Evolutionary conservation across 2,797 vertebrate genomes (phyloP), one percentile per base, ranked within the genome.

Genomic region (Aythya fuligula): DNA sequence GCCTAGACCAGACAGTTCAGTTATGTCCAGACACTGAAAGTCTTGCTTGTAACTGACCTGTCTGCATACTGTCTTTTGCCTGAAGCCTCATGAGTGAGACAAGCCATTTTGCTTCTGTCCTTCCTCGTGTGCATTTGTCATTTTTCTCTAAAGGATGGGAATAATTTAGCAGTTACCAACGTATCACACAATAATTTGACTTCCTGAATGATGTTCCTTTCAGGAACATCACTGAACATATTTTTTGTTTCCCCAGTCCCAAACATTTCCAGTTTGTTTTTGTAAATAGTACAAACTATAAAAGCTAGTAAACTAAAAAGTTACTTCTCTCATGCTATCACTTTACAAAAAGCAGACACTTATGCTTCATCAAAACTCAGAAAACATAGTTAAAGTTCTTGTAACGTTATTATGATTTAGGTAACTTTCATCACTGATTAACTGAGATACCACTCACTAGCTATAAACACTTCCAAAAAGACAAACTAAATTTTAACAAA

Each of bases 41-140:
- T 5, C 18, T 34, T 64, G 43, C 43, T 89, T 34, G 15, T n/a
- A 91, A 78, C n/a, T 39, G 57, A 82, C 32, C 34, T 58, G 32
- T 34, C 45, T 57, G 11, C 30, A 76, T 5, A 17, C 3, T 15
- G 25, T 13, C 45, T 77, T 89, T 81, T 61, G 20, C 32, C 76
- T 89, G 69, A 85, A 89, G 53, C 43, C 32, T 73, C 58, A 30
- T 2, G 51, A 47, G 12, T 28, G 27, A 58, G 20, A 78, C 3
- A 54, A 78, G 17, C 4, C 27, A 53, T 47, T 89, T 76, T 76
- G 25, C 25, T 71, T 72, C 69, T 87, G 51, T 41, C 32, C 20
- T 70, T 76, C 41, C 38, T 61, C 0, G 0, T 15, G 1, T 14
- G 9, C 17, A 56, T 43, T 65, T 87, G 27, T 53, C 34, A 13